Evolutionary conservation across 2,888 invertebrate species (phyloP).

Genomic region (Tortrix viridana): DNA sequence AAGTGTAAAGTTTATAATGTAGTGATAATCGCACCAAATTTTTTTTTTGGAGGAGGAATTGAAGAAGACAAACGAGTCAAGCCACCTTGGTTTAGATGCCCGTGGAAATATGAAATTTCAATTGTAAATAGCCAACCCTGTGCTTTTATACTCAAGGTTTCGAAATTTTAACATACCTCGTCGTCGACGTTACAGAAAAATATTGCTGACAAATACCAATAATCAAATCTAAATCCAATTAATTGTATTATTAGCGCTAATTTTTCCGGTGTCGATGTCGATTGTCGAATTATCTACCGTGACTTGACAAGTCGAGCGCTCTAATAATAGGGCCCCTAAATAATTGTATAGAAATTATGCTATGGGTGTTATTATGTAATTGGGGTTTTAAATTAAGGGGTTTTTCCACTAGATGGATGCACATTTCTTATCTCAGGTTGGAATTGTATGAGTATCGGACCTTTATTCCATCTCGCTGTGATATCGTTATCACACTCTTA

Average conservation of each 20-base stretch:
- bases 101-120: too few relatives aligned
- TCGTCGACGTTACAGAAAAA: too few relatives aligned
- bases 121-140: too few relatives aligned
- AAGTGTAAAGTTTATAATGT: too few relatives aligned
- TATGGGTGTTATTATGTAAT: slow-evolving; percentile 33
- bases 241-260: slow-evolving; percentile 35
- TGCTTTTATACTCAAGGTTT: too few relatives aligned
- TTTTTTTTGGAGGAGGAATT: too few relatives aligned
- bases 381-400: slow-evolving; percentile 13
- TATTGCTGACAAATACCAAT: neutral
- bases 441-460: neutral
- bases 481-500: too few relatives aligned
- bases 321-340: slow-evolving; percentile 24
- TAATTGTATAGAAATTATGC: slow-evolving; percentile 31
- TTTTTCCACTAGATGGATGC: neutral
- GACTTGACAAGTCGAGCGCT: slow-evolving; percentile 18
- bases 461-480: neutral
- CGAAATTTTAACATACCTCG: too few relatives aligned
- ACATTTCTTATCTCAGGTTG: slow-evolving; percentile 9
- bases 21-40: too few relatives aligned
- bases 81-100: too few relatives aligned
- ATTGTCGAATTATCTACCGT: slow-evolving; percentile 24
- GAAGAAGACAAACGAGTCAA: too few relatives aligned
- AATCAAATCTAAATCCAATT: slow-evolving; percentile 9
- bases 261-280: slow-evolving; percentile 26